Conservation (phyloP, 1,140 invertebrate species). For the Hypsibius dujardini region DNA sequence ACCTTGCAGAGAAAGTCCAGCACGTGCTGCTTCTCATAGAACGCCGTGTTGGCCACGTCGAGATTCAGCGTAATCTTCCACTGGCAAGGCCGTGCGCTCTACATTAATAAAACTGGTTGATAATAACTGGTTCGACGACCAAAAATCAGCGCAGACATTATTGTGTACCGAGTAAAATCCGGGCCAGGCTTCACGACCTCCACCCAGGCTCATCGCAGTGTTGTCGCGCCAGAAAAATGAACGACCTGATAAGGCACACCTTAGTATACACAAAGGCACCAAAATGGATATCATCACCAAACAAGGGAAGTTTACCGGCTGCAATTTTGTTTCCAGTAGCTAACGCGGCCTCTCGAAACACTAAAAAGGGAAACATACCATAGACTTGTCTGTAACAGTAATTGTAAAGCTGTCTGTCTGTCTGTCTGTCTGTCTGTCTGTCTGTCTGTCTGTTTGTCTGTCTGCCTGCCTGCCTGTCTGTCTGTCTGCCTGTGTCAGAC, state of each 20-base stretch:
- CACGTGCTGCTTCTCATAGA: background rate
- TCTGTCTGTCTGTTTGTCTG: too few relatives aligned
- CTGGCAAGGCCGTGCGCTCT: slow-evolving; percentile 14
- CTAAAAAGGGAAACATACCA: background rate
- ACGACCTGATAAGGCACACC: too few relatives aligned
- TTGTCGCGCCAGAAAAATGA: too few relatives aligned
- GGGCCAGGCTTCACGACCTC: slow-evolving; percentile 3
- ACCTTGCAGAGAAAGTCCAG: background rate
- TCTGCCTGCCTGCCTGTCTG: too few relatives aligned
- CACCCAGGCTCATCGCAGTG: background rate
- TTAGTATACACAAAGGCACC: too few relatives aligned
- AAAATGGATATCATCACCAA: background rate
- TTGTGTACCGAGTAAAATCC: slow-evolving; percentile 1
- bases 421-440: too few relatives aligned
- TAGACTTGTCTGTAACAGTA: too few relatives aligned
- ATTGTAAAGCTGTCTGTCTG: too few relatives aligned
- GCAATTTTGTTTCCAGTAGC: background rate
- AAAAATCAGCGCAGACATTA: background rate
- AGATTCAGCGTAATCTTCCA: slow-evolving; percentile 17
- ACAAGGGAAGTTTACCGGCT: background rate
- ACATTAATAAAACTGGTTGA: background rate
- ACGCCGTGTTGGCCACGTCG: slow-evolving; percentile 8
- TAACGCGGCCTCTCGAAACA: background rate
- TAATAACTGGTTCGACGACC: background rate
- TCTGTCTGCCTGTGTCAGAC: too few relatives aligned